Evolutionary conservation across 2,797 vertebrate species (phyloP), one percentile per base, ranked within the genome.

Genomic region (Eulemur mongoz): DNA sequence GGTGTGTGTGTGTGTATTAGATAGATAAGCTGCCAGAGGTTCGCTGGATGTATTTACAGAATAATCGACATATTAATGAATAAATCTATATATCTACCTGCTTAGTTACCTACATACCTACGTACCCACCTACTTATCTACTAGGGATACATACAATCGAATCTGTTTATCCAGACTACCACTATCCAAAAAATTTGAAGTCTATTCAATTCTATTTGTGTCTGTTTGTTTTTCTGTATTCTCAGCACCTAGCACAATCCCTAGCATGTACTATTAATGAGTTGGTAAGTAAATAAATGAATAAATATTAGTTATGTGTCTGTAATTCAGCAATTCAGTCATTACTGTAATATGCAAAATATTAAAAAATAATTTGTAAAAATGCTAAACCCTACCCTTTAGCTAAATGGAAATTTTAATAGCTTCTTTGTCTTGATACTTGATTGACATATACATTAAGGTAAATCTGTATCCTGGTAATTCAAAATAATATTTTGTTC

Each of bases 351-450:
- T 83, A n/a, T 43, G 14, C 2, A 84, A 76, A 78, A 63, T 50
- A n/a, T 59, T 35, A 32, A 80, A 82, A 76, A 87, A 69, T 67
- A 94, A 95, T 67, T 73, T 78, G 3, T 25, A 61, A 4, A 86
- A 65, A 3, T 89, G 22, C 18, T 73, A 10, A 79, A n/a, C 50
- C 25, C 30, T 84, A 50, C 10, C n/a, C 80, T 86, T 84, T 61
- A 81, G 6, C 12, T 87, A 92, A 95, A 61, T 79, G 35, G 15
- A 92, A 65, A 79, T 50, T 94, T 43, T 59, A 96, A 89, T 88
- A 87, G 14, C 10, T 67, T 75, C 38, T 70, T 80, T 88, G 15
- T 84, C 65, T 96, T 91, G 57, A 91, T 59, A 57, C 22, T 85
- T 88, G 80, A 76, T 95, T 70, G 27, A 20, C 69, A 80, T 40